Base-by-base conservation (phyloP, 2,113 vertebrate species). In the Eptatretus burgeri region DNA sequence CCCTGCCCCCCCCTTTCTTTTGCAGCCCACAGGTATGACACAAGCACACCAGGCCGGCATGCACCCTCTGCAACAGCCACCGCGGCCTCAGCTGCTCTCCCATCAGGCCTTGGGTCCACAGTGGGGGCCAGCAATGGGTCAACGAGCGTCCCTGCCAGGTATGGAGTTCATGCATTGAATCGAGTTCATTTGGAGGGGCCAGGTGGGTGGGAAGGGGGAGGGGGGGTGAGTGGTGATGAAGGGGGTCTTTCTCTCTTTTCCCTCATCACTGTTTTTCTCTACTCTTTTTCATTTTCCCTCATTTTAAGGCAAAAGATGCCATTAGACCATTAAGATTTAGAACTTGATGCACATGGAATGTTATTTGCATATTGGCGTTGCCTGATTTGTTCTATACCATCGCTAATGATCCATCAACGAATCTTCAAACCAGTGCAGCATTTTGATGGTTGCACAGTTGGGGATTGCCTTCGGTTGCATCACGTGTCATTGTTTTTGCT, bases 91-190 rank as follows among this genome's bases (percentile, higher is more conserved):
- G 18, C 78, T 83, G 76, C 73, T 82, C 67, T 71, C 80, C n/a
- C 79, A 82, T 68, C 83, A 82, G 72, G 74, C 78, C 5, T 68
- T 82, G 64, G 76, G 75, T 13, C 76, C 76, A 53, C 69, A 73
- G 69, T 83, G 78, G 69, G 78, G 80, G 14, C 51, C 76, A 68
- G 82, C 82, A 71, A 81, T 89, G 73, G 71, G 71, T 53, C 74
- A 74, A 0, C 65, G 76, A 65, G 73, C 75, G 14, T 70, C 73
- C 2, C 68, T 77, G 69, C 67, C 77, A 81, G 85, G 84, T 81
- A 75, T 56, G 66, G 11, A 14, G 13, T 11, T 51, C 18, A 18
- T 13, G 2, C 17, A 41, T 14, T 5, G 62, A 20, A 10, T 16
- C 14, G 7, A 16, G 14, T 14, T 13, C 14, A 19, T 5, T 14